Percentiles rank a stretch among this genome's conserved stretches.
Evolutionary conservation across 2,797 vertebrate genomes (phyloP).

Genomic region (Rhabdomys pumilio): DNA sequence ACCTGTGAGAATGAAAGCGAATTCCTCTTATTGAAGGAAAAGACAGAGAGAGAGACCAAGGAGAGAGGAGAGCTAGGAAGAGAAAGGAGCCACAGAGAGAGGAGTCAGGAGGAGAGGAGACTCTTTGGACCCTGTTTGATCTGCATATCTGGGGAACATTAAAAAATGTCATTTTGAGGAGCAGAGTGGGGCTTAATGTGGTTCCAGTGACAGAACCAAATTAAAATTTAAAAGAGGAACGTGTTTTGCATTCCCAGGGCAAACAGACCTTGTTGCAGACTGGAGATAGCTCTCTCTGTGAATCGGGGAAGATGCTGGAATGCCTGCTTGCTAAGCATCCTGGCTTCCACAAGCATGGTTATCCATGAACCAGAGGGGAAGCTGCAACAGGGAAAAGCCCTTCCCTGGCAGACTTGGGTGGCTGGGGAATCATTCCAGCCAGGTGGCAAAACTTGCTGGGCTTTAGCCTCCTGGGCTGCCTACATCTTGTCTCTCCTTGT

Average conservation of each 20-base stretch:
- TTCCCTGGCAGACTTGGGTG: rapidly evolving
- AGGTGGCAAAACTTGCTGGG: not conserved
- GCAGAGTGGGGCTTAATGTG: constrained; percentile 27
- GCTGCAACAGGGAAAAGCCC: not conserved
- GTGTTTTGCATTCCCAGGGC: constrained; percentile 53
- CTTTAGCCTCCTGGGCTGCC: not conserved
- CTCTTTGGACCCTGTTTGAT: constrained; percentile 60
- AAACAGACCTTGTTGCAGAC: not conserved
- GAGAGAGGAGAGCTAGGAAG: constrained; percentile 2
- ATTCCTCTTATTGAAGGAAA: not conserved
- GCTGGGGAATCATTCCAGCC: not conserved
- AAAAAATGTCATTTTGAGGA: constrained; percentile 73
- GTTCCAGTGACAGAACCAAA: constrained; percentile 72
- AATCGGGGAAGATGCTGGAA: not conserved
- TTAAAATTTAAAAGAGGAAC: constrained; percentile 79
- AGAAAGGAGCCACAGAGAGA: not conserved
- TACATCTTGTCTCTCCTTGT: not conserved
- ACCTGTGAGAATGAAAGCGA: not conserved
- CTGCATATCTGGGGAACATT: constrained; percentile 45
- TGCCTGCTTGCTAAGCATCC: not conserved
- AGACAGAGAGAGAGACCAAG: not conserved
- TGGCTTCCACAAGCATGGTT: not conserved
- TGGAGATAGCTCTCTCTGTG: not conserved
- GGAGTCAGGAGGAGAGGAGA: constrained; percentile 37
- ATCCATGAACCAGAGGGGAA: not conserved